phyloP scores from a whole-genome alignment of 2,888 invertebrate species.

The Heterodera filipjevi region DNA sequence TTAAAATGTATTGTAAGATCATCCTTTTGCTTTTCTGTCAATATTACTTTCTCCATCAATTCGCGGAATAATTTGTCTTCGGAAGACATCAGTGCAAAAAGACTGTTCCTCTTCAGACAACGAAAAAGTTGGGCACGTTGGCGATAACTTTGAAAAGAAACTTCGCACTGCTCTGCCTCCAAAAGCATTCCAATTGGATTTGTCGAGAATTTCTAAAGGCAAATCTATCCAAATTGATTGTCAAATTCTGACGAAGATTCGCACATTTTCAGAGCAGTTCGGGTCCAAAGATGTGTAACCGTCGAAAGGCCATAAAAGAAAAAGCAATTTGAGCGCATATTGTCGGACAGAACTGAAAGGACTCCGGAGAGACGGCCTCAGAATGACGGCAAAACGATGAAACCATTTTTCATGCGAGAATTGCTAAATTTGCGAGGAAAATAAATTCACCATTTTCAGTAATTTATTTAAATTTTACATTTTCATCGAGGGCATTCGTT shows the following conservation, averaged over 20 bases:
- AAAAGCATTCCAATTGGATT: conserved; percentile 3
- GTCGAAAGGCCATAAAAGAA: neutral
- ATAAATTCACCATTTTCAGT: no score
- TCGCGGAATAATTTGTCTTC: neutral
- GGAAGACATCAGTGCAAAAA: neutral
- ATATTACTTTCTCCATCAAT: neutral
- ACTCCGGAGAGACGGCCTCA: conserved; percentile 3
- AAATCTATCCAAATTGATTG: no score
- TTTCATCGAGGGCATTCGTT: neutral
- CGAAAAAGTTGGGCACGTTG: conserved; percentile 27
- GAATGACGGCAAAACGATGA: neutral
- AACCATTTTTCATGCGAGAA: neutral
- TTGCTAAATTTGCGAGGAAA: neutral
- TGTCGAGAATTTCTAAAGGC: neutral
- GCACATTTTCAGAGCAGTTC: neutral
- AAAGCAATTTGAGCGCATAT: neutral
- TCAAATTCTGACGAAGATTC: neutral
- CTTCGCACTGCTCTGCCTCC: conserved; percentile 20
- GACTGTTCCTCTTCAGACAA: neutral
- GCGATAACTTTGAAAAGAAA: conserved; percentile 23
- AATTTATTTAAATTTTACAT: neutral
- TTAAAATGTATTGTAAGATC: conserved; percentile 53
- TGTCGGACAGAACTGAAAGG: conserved; percentile 6
- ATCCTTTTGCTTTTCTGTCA: no score
- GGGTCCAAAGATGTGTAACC: neutral